These are phyloP conservation scores for Menura novaehollandiae DNA, from an alignment of 2,113 vertebrate genomes.

Conservation along the genomic window DNA sequence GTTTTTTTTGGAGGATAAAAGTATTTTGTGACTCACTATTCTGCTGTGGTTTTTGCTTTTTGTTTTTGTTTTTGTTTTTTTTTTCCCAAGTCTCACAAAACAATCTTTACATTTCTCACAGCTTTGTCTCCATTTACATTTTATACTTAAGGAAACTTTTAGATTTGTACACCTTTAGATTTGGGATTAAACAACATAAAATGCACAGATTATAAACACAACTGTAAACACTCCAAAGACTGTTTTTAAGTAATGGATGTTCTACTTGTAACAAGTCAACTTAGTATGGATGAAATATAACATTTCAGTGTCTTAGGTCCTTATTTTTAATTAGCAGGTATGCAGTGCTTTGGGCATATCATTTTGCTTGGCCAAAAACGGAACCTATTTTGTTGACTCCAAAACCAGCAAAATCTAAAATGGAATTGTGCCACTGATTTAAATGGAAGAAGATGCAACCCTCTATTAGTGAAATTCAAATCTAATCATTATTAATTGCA, in stretches of 20 bases:
- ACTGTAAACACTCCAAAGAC: neutral
- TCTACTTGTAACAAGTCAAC: neutral
- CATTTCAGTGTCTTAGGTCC: neutral
- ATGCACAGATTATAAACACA: neutral
- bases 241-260: neutral
- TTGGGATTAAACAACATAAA: neutral
- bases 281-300: neutral
- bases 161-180: neutral
- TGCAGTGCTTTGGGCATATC: neutral
- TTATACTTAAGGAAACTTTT: neutral
- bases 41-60: neutral
- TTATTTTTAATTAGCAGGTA: neutral
- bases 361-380: neutral
- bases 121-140: neutral
- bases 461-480: neutral
- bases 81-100: neutral
- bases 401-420: neutral
- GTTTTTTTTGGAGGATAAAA: rapidly evolving
- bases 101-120: neutral
- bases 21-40: neutral
- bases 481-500: neutral
- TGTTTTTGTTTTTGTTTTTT: rapidly evolving
- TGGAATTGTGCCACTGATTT: neutral
- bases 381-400: neutral
- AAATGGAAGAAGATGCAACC: neutral